These are phyloP conservation scores for Prochilodus magdalenae DNA, from an alignment of 2,113 vertebrate species.

Conservation along the genomic window DNA sequence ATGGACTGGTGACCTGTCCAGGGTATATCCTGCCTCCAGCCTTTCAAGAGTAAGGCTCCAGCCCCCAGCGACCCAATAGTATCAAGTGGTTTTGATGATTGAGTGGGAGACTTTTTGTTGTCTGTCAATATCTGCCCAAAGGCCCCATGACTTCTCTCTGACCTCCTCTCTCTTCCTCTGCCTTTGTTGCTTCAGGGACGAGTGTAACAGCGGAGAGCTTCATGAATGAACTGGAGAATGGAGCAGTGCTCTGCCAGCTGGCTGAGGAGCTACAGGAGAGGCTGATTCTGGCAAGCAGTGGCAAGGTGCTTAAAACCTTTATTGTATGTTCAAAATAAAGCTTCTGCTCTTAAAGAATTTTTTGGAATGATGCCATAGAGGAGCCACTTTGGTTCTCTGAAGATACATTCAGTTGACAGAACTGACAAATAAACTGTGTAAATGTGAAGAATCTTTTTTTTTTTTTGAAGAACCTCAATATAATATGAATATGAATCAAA, in stretches of 20 bases:
- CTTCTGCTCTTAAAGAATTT: neutral
- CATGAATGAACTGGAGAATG: slow-evolving; percentile 94
- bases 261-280: slow-evolving; percentile 91
- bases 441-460: too few species aligned
- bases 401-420: neutral
- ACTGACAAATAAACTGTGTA: too few species aligned
- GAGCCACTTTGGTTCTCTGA: too few species aligned
- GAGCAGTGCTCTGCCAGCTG: slow-evolving; percentile 91
- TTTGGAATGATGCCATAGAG: too few species aligned
- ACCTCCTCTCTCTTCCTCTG: slow-evolving; percentile 11
- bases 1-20: too few species aligned
- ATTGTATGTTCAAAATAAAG: neutral
- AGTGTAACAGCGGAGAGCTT: slow-evolving; percentile 90
- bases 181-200: slow-evolving; percentile 78
- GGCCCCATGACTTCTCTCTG: neutral
- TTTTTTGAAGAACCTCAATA: too few species aligned
- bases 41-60: too few species aligned
- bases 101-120: neutral
- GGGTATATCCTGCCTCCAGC: too few species aligned
- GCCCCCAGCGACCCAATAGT: too few species aligned
- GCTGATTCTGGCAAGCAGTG: slow-evolving; percentile 82
- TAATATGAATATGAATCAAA: too few species aligned
- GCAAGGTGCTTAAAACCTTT: slow-evolving; percentile 80
- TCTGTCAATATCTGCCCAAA: neutral
- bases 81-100: too few species aligned